Conservation (phyloP, 2,113 vertebrate species). For the Rhea americana region DNA sequence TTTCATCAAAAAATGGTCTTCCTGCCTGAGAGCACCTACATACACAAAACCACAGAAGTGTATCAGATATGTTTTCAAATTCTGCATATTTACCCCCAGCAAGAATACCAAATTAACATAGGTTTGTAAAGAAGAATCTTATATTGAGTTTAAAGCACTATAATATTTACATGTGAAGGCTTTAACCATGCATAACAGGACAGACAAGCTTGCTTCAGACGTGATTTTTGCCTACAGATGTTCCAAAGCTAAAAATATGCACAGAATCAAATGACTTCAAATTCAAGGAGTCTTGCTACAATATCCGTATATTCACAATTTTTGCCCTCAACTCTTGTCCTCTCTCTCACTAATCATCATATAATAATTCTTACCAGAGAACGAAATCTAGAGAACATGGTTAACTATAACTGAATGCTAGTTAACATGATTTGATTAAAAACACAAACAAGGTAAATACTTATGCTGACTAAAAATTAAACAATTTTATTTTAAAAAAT, state of each 20-base stretch:
- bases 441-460: background rate
- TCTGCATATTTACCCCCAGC: background rate
- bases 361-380: background rate
- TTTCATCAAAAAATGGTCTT: background rate
- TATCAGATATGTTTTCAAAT: accelerated
- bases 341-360: background rate
- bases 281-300: accelerated
- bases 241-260: background rate
- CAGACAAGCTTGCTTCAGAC: background rate
- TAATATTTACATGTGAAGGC: background rate
- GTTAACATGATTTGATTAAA: background rate
- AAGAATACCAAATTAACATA: background rate
- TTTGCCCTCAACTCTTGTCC: background rate
- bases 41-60: too few species aligned
- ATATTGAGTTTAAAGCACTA: background rate
- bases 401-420: background rate
- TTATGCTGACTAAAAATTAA: background rate
- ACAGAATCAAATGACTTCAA: background rate
- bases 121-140: background rate
- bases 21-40: background rate
- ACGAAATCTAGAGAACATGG: background rate
- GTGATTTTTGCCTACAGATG: background rate
- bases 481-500: background rate
- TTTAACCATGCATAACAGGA: background rate
- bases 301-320: background rate